Percentiles rank a stretch among this genome's conserved stretches.
Conservation (phyloP, 2,113 vertebrate genomes). For the Gavialis gangeticus region DNA sequence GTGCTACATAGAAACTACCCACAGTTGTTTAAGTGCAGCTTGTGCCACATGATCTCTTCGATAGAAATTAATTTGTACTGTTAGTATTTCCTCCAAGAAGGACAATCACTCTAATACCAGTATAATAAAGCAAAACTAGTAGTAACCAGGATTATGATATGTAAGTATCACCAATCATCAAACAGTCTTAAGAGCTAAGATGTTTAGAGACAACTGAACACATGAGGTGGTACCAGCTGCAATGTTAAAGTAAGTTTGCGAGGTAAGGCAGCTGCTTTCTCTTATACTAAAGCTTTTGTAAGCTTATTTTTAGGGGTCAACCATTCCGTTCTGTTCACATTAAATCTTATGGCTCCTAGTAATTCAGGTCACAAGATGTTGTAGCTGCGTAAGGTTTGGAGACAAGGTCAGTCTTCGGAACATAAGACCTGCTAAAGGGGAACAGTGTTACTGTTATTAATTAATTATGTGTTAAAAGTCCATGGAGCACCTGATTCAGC, state of each 20-base stretch:
- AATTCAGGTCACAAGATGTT: neutral
- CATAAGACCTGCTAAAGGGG: neutral
- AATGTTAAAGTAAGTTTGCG: conserved; percentile 54
- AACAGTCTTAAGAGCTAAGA: neutral
- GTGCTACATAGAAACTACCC: conserved; percentile 10
- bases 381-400: neutral
- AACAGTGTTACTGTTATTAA: neutral
- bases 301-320: conserved; percentile 57
- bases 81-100: neutral
- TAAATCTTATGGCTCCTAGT: neutral
- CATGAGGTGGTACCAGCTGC: conserved; percentile 58
- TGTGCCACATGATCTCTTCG: neutral
- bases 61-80: neutral
- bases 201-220: conserved; percentile 51
- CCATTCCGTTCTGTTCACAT: neutral
- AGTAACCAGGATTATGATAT: neutral
- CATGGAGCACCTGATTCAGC: neutral
- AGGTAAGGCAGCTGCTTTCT: conserved; percentile 40
- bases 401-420: neutral
- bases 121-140: neutral
- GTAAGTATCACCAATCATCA: conserved; percentile 2
- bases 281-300: conserved; percentile 52
- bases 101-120: neutral
- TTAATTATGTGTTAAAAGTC: neutral
- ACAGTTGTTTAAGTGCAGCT: conserved; percentile 21